phyloP scores from a whole-genome alignment of 1,140 invertebrate genomes.

The Apolygus lucorum region DNA sequence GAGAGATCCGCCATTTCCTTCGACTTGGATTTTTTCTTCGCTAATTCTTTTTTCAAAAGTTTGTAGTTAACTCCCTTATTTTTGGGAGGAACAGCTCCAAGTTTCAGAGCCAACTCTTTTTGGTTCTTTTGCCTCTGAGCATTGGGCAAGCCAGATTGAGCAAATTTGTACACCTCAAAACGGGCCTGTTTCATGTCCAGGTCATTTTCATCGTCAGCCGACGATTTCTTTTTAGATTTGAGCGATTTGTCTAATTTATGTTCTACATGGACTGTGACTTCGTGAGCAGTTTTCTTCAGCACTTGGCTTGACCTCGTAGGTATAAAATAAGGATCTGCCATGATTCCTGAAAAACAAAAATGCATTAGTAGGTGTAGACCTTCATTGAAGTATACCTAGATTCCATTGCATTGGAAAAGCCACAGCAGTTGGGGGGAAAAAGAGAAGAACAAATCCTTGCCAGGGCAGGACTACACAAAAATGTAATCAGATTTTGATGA shows the following conservation, averaged over 20 bases:
- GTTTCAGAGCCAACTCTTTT: slow-evolving; percentile 20
- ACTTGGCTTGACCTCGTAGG: neutral
- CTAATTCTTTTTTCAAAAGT: neutral
- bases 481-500: no score
- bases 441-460: no score
- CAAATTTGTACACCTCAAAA: slow-evolving; percentile 25
- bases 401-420: no score
- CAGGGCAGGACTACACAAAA: no score
- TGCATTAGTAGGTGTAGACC: no score
- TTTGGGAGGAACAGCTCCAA: slow-evolving; percentile 22
- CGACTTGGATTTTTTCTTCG: neutral
- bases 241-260: neutral
- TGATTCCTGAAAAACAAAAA: slow-evolving; percentile 4
- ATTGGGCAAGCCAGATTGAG: neutral
- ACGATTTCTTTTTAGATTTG: neutral
- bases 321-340: slow-evolving; percentile 2
- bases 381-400: no score
- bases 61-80: slow-evolving; percentile 21
- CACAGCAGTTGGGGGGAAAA: no score
- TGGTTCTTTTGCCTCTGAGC: slow-evolving; percentile 17
- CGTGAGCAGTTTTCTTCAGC: neutral
- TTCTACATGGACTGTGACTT: neutral
- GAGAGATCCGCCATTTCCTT: neutral
- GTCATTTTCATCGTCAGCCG: neutral
- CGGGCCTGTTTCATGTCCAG: slow-evolving; percentile 21